phyloP scores from a whole-genome alignment of 2,888 invertebrate species.

The Oscheius sp. region DNA sequence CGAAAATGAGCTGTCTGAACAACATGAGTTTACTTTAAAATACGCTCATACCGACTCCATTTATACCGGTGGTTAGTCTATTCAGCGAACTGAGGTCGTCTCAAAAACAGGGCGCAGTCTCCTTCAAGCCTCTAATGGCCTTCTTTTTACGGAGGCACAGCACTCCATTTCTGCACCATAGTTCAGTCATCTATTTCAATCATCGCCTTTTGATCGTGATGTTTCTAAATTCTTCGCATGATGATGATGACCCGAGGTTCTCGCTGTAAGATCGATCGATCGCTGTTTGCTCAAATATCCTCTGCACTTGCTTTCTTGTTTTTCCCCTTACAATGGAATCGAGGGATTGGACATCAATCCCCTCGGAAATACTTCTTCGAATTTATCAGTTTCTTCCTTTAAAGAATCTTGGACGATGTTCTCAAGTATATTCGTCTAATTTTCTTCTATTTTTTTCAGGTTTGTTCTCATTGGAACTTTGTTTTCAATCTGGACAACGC shows the following conservation, averaged over 20 bases:
- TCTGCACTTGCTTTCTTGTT: constrained; percentile 7
- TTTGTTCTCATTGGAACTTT: constrained; percentile 76
- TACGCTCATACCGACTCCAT: not conserved
- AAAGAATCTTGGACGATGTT: constrained; percentile 23
- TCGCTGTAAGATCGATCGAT: constrained; percentile 25
- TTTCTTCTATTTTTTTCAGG: not conserved
- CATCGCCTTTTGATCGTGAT: too few relatives aligned
- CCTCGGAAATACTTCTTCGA: constrained; percentile 1
- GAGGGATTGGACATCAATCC: constrained; percentile 10
- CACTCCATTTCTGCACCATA: constrained; percentile 1
- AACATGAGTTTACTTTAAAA: constrained; percentile 3
- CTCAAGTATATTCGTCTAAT: not conserved
- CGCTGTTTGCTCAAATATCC: constrained; percentile 24
- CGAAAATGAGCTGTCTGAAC: not conserved
- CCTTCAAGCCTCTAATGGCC: constrained; percentile 9
- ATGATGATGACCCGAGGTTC: too few relatives aligned
- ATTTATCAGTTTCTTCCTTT: constrained; percentile 3
- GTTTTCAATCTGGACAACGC: constrained; percentile 80
- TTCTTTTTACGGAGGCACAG: constrained; percentile 10
- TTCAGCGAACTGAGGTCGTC: constrained; percentile 10
- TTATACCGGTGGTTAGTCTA: not conserved
- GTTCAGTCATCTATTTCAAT: constrained; percentile 17
- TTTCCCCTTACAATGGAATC: not conserved
- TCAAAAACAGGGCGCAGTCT: not conserved
- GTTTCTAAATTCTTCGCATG: too few relatives aligned